These are phyloP conservation scores for Strigops habroptila DNA, from an alignment of 2,113 vertebrate species.

Conservation along the genomic window DNA sequence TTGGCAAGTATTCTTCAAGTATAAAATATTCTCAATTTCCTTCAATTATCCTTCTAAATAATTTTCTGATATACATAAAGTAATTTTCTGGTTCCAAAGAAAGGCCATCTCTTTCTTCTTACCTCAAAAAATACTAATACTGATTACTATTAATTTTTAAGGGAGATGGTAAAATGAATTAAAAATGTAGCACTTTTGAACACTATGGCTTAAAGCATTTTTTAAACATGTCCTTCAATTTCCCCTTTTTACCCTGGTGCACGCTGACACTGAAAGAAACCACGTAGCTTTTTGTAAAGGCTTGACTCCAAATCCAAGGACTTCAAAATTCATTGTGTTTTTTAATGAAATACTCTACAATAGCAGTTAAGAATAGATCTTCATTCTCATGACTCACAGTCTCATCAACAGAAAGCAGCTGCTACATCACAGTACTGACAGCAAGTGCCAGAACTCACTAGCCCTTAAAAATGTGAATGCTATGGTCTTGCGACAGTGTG, in stretches of 20 bases:
- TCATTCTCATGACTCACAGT: neutral
- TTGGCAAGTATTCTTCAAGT: neutral
- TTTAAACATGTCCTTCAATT: neutral
- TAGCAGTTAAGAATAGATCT: neutral
- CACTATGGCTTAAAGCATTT: neutral
- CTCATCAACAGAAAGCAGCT: neutral
- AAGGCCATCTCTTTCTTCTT: neutral
- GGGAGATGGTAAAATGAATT: neutral
- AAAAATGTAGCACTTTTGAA: neutral
- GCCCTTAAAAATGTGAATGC: neutral
- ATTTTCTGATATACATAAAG: neutral
- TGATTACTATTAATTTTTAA: neutral
- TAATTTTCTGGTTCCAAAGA: neutral
- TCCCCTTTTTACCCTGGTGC: neutral
- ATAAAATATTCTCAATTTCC: neutral
- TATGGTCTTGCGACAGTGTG: neutral
- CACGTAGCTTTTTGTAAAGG: neutral
- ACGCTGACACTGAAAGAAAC: neutral
- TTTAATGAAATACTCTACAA: neutral
- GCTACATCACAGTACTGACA: neutral
- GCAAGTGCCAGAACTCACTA: neutral
- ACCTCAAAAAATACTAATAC: neutral
- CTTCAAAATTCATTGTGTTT: neutral
- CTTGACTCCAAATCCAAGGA: neutral
- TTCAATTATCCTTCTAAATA: neutral